Evolutionary conservation across 2,888 invertebrate species (phyloP), one percentile per base, ranked within the genome.

Genomic region (Conomelus anceps): DNA sequence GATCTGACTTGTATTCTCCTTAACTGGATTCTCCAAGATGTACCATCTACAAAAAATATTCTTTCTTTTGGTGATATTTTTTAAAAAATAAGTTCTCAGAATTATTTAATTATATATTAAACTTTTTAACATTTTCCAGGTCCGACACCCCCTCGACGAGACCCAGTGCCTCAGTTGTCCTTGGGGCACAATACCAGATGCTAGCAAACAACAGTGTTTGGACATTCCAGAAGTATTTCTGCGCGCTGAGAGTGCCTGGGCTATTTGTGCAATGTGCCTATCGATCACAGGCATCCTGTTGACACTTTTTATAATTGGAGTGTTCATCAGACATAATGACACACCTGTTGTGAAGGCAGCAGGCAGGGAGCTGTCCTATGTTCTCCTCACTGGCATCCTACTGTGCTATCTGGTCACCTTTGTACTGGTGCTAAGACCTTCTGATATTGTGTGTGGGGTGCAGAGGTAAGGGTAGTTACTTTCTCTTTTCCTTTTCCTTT

Each of bases 291-390:
- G 99, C 22, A 97, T 98, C 91, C 93, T 98, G 89, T 95, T 98
- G 90, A 98, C 96, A 41, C 93, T 96, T 93, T 95, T 94, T 93
- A 96, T 98, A 9, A 95, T 96, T 89, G 95, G 96, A 11, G 96
- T 98, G 23, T 98, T 98, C 94, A 94, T 97, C 88, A 95, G 96
- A 22, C 96, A 98, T 94, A 97, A 98, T 93, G 96, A 98, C 91
- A 99, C 99, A 0, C 99, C 99, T 0, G 98, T 99, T 88, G 99
- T 99, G 22, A 96, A 99, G 91, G 98, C 99, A 84, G 98, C 98
- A 23, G 99, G 99, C 84, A 94, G 98, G 86, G 98, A 98, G 93
- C 94, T 98, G 89, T 97, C 97, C 91, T 99, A 98, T 93, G 97
- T 99, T 85, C 96, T 99, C 85, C 95, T 99, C 91, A 96, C 96